A percentile compares a stretch with the other conserved stretches of the same genome.
Conservation (phyloP, 2,888 invertebrate genomes). For the Cylloceria caligata region DNA sequence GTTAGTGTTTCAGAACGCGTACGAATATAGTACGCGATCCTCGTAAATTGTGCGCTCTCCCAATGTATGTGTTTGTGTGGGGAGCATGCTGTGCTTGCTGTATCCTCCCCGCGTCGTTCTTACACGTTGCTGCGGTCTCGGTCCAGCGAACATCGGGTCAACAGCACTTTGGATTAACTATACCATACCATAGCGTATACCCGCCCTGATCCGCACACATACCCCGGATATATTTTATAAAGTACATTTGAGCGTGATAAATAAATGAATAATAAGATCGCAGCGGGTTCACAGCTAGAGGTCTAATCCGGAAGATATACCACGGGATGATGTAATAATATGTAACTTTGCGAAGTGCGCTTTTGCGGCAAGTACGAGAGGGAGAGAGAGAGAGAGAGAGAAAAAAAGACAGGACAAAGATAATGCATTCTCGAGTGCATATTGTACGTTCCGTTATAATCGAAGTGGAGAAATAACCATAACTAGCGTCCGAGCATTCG, state of each 20-base stretch:
- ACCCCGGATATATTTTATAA: conserved; percentile 1
- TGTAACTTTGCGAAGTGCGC: conserved; percentile 57
- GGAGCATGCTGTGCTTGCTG: not conserved
- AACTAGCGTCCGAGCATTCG: conserved; percentile 46
- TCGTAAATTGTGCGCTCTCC: conserved; percentile 40
- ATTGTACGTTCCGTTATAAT: conserved; percentile 64
- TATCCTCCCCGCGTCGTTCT: conserved; percentile 48
- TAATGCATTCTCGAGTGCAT: conserved; percentile 65
- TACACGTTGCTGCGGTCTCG: conserved; percentile 77
- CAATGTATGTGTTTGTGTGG: conserved; percentile 27
- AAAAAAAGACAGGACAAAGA: conserved; percentile 21
- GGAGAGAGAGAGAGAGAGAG: conserved; percentile 4
- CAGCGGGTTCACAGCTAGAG: conserved; percentile 60
- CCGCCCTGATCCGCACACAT: conserved; percentile 38
- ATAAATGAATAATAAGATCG: conserved; percentile 62
- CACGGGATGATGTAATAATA: conserved; percentile 42
- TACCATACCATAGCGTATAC: conserved; percentile 11
- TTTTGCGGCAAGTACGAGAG: conserved; percentile 31
- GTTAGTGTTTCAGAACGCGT: conserved; percentile 65
- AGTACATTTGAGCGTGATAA: conserved; percentile 59
- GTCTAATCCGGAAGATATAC: conserved; percentile 53
- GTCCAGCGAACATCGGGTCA: conserved; percentile 81
- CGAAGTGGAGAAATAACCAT: conserved; percentile 61
- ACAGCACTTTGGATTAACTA: conserved; percentile 80
- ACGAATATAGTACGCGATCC: conserved; percentile 52